phyloP scores from a whole-genome alignment of 1,140 invertebrate genomes.

The Drosophila yakuba region DNA sequence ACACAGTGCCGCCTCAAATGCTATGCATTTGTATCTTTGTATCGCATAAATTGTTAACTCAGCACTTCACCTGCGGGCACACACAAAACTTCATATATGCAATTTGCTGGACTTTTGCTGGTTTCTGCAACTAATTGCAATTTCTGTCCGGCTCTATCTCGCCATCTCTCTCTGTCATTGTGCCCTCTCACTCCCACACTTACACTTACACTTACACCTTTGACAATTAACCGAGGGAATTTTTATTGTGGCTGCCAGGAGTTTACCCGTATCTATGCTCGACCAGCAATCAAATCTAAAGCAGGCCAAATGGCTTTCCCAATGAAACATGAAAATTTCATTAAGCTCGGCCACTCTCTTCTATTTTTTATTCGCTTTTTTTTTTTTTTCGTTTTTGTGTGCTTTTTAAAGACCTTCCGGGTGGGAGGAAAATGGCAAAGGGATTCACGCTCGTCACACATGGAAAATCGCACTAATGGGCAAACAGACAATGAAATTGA shows the following conservation, averaged over 20 bases:
- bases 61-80: slow-evolving; percentile 59
- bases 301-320: slow-evolving; percentile 53
- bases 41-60: slow-evolving; percentile 61
- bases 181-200: background rate
- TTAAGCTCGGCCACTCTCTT: slow-evolving; percentile 36
- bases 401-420: slow-evolving; percentile 12
- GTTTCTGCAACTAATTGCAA: slow-evolving; percentile 73
- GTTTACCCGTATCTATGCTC: slow-evolving; percentile 11
- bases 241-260: slow-evolving; percentile 37
- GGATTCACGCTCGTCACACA: slow-evolving; percentile 49
- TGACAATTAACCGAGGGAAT: slow-evolving; percentile 61
- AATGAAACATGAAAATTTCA: slow-evolving; percentile 81
- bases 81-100: slow-evolving; percentile 36
- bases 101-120: slow-evolving; percentile 34
- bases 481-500: slow-evolving; percentile 76
- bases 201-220: background rate
- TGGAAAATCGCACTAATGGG: slow-evolving; percentile 53
- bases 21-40: slow-evolving; percentile 49
- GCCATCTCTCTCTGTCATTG: background rate
- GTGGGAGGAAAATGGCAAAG: slow-evolving; percentile 10
- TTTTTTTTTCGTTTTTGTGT: background rate
- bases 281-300: slow-evolving; percentile 45
- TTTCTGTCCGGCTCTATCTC: slow-evolving; percentile 27
- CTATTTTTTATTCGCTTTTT: background rate
- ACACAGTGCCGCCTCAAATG: slow-evolving; percentile 28